These are phyloP conservation scores for Drepana arcuata DNA, from an alignment of 1,140 invertebrate genomes.

Conservation along the genomic window DNA sequence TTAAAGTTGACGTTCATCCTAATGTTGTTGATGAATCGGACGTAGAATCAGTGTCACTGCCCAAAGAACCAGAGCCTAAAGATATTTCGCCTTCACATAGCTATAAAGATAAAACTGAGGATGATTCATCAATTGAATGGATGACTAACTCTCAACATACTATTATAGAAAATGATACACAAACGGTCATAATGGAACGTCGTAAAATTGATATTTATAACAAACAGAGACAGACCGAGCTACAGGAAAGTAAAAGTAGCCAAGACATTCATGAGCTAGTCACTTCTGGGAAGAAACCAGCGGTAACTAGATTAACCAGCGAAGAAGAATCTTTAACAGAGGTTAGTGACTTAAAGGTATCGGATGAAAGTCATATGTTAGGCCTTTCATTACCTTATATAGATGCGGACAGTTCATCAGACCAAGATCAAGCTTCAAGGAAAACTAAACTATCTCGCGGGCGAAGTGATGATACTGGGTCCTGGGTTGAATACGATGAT, in stretches of 20 bases:
- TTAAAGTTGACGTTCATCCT: slow-evolving; percentile 63
- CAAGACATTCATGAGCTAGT: slow-evolving; percentile 41
- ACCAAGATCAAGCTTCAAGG: slow-evolving; percentile 64
- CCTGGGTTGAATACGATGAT: slow-evolving; percentile 77
- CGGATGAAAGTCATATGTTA: slow-evolving; percentile 63
- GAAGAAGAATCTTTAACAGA: slow-evolving; percentile 78
- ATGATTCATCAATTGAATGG: slow-evolving; percentile 63
- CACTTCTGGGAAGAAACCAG: slow-evolving; percentile 44
- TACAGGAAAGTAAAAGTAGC: slow-evolving; percentile 51
- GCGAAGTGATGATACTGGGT: slow-evolving; percentile 75
- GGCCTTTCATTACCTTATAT: slow-evolving; percentile 59
- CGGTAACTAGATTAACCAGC: slow-evolving; percentile 70
- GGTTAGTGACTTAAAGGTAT: slow-evolving; percentile 73
- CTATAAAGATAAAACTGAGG: slow-evolving; percentile 59
- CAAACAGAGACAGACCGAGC: slow-evolving; percentile 57
- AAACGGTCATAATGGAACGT: slow-evolving; percentile 74
- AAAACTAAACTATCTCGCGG: slow-evolving; percentile 46
- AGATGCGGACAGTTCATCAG: slow-evolving; percentile 69
- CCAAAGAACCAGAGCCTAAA: slow-evolving; percentile 39
- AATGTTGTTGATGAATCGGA: slow-evolving; percentile 55
- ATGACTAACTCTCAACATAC: slow-evolving; percentile 59
- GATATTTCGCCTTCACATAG: slow-evolving; percentile 50
- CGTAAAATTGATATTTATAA: slow-evolving; percentile 73
- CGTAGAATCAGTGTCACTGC: slow-evolving; percentile 26
- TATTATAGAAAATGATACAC: slow-evolving; percentile 73